Base-by-base conservation (phyloP, 2,113 vertebrate species). In the Falcunculus frontatus region DNA sequence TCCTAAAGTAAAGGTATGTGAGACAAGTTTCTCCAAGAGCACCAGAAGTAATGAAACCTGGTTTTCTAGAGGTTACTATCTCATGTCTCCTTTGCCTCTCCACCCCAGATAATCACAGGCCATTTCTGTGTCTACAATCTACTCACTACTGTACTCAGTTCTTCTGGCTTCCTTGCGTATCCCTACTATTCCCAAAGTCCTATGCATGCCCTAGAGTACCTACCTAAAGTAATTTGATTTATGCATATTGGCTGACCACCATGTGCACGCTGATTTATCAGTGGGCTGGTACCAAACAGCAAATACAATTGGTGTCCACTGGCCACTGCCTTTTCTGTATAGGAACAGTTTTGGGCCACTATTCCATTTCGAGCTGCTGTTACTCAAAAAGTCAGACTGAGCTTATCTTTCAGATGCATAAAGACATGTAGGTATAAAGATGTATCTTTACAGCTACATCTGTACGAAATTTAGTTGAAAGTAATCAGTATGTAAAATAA, bases 221-320 rank as follows among this genome's bases (percentile, higher is more conserved):
- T 64, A 10, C 3, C 32, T 20, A 50, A 81, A 46, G 33, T 27
- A 25, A 55, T 60, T 42, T 65, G 37, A 47, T 77, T 87, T 56
- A 60, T 60, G 22, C 8, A 25, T 39, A 52, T n/a, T 50, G 35
- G 13, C 33, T 64, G 30, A 42, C 13, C 9, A 63, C 7, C 16
- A 33, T 0, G 2, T 21, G 25, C 2, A 3, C 10, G 8, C 13
- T 2, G 1, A 56, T 81, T 87, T 84, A 73, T 23, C 33, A 64
- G 3, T 3, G 37, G 47, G 16, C 72, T 86, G 37, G 29, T 73
- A 73, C 22, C 30, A 46, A 59, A 53, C 39, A 69, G 33, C 41
- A 47, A 26, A n/a, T 37, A 30, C 8, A 39, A 1, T 4, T 64
- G 12, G 12, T 39, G 18, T 69, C 33, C 30, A 27, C 55, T 47